Evolutionary conservation across 2,113 vertebrate genomes (phyloP).

Genomic region (Ornithorhynchus anatinus): DNA sequence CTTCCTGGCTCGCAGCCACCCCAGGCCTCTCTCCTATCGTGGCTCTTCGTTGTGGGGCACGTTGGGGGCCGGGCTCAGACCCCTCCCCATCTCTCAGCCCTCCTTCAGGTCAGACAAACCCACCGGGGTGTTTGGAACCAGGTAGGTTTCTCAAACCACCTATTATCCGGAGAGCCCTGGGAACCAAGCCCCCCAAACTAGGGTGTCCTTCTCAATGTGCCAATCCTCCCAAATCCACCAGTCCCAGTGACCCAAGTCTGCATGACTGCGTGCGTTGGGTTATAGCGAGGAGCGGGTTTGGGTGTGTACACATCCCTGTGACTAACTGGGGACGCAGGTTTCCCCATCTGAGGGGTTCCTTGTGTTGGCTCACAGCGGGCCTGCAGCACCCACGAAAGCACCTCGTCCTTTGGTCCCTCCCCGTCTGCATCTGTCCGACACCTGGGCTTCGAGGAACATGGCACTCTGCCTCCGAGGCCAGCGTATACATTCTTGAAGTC

Average conservation of each 20-base stretch:
- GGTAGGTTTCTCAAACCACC: rapidly evolving
- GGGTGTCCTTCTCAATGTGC: background rate
- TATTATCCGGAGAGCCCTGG: background rate
- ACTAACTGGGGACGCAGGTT: too few relatives aligned
- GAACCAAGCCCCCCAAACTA: background rate
- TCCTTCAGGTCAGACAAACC: background rate
- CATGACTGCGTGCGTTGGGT: too few relatives aligned
- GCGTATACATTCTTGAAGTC: background rate
- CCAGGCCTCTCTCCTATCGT: too few relatives aligned
- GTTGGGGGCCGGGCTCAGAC: too few relatives aligned
- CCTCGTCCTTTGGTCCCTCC: background rate
- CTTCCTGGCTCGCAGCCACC: too few relatives aligned
- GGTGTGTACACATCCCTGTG: too few relatives aligned
- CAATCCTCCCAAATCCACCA: background rate
- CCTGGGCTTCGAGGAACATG: background rate
- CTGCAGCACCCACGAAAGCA: background rate
- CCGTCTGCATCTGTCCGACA: background rate
- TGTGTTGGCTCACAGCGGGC: background rate
- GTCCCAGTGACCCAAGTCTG: background rate
- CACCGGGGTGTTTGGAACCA: too few relatives aligned
- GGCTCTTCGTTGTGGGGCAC: too few relatives aligned
- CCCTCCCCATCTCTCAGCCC: background rate
- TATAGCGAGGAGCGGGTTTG: too few relatives aligned
- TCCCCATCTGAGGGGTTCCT: too few relatives aligned
- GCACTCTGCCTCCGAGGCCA: constrained; percentile 17